Conservation (phyloP, 2,888 invertebrate species). For the Zelleria hepariella region DNA sequence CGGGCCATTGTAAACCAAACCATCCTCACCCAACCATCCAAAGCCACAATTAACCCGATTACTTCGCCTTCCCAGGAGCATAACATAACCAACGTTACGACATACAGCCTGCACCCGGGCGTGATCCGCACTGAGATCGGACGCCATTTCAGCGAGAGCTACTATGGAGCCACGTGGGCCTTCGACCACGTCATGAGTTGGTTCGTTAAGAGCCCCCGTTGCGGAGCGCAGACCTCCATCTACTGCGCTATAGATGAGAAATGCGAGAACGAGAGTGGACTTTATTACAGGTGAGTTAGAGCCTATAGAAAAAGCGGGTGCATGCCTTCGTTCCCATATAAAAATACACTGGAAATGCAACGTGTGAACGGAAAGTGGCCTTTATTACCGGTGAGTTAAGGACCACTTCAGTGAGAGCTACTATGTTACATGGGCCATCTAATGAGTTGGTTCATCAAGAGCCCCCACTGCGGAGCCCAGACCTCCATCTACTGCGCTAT, state of each 20-base stretch:
- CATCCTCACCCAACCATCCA: too few species aligned
- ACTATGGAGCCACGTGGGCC: conserved; percentile 37
- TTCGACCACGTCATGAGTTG: conserved; percentile 37
- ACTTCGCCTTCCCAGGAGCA: conserved; percentile 36
- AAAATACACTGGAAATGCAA: too few species aligned
- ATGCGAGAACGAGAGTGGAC: conserved; percentile 68
- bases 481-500: conserved; percentile 79
- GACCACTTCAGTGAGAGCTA: conserved; percentile 59
- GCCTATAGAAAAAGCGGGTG: too few species aligned
- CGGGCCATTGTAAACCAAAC: too few species aligned
- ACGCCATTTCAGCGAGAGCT: conserved; percentile 62
- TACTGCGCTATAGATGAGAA: conserved; percentile 78
- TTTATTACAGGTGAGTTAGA: too few species aligned
- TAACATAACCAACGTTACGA: conserved; percentile 57
- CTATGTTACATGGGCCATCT: conserved; percentile 38
- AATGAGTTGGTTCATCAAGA: conserved; percentile 60
- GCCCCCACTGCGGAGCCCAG: conserved; percentile 78
- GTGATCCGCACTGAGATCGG: conserved; percentile 76
- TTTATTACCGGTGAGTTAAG: too few species aligned
- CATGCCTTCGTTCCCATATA: too few species aligned
- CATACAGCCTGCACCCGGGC: conserved; percentile 77
- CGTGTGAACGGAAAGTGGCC: too few species aligned
- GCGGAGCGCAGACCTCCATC: conserved; percentile 82
- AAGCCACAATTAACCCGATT: too few species aligned
- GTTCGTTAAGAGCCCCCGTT: conserved; percentile 71